phyloP scores from a whole-genome alignment of 1,140 invertebrate species.

The Notospermus geniculatus region DNA sequence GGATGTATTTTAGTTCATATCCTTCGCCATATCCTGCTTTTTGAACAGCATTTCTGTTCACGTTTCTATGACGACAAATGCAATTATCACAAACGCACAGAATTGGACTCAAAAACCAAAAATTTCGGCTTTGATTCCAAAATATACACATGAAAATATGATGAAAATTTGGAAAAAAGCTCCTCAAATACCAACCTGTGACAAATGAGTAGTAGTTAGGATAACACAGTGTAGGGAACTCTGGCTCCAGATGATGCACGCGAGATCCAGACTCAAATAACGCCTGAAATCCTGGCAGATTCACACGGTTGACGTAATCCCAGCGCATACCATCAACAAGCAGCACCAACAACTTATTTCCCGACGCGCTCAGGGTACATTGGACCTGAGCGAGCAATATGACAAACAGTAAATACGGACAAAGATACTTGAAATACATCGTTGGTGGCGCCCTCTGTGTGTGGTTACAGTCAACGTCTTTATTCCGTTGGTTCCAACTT shows the following conservation, averaged over 20 bases:
- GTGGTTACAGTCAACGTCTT: no score
- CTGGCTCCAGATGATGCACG: slow-evolving; percentile 39
- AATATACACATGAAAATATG: no score
- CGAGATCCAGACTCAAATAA: slow-evolving; percentile 32
- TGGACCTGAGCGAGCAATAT: neutral
- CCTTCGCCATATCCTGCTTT: no score
- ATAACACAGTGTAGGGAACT: slow-evolving; percentile 45
- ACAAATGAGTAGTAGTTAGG: slow-evolving; percentile 50
- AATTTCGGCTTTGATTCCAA: no score
- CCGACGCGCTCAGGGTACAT: slow-evolving; percentile 1
- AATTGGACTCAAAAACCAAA: no score
- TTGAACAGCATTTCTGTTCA: no score
- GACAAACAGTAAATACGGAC: neutral
- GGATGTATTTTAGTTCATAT: no score
- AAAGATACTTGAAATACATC: neutral
- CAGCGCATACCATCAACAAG: slow-evolving; percentile 48
- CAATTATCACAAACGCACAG: no score
- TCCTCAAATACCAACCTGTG: slow-evolving; percentile 48
- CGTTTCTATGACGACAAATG: no score
- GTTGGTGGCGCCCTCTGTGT: no score
- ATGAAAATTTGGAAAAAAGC: no score
- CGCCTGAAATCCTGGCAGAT: slow-evolving; percentile 34
- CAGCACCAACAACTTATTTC: slow-evolving; percentile 38
- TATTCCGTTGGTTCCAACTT: no score
- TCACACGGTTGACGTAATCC: slow-evolving; percentile 39